These are phyloP conservation scores for Adelognathus sp. DNA, from an alignment of 2,888 invertebrate genomes.

Conservation along the genomic window DNA sequence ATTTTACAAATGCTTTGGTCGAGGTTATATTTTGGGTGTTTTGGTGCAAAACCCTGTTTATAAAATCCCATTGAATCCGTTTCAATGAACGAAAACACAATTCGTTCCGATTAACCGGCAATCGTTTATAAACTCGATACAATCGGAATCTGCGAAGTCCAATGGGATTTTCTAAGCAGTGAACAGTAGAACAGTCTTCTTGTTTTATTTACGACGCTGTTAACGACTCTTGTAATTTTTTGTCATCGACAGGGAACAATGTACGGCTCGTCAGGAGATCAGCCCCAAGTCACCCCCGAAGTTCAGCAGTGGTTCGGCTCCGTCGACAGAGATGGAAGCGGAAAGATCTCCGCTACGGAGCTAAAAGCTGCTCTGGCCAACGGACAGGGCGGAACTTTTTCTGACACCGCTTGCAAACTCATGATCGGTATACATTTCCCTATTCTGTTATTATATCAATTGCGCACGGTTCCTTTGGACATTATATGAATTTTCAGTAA, in stretches of 20 bases:
- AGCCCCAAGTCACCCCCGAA: slow-evolving; percentile 84
- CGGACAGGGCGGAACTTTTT: slow-evolving; percentile 92
- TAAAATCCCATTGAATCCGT: too few species aligned
- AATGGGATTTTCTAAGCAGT: too few species aligned
- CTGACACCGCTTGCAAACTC: slow-evolving; percentile 90
- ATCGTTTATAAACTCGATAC: too few species aligned
- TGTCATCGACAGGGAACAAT: slow-evolving; percentile 49
- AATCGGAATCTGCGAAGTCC: too few species aligned
- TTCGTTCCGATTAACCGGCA: too few species aligned
- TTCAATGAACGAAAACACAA: too few species aligned
- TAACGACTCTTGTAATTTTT: slow-evolving; percentile 33
- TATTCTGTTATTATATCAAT: too few species aligned
- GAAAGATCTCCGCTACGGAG: slow-evolving; percentile 90
- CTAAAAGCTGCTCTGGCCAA: slow-evolving; percentile 91
- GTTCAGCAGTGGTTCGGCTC: slow-evolving; percentile 92
- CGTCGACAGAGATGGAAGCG: slow-evolving; percentile 92
- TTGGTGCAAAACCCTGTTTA: too few species aligned
- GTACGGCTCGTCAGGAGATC: slow-evolving; percentile 64
- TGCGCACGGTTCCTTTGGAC: too few species aligned
- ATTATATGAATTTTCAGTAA: too few species aligned
- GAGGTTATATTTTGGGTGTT: slow-evolving; percentile 40
- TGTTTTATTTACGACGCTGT: slow-evolving; percentile 7
- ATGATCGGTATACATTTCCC: slow-evolving; percentile 89
- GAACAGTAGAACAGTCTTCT: not conserved
- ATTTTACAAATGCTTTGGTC: not conserved